Base-by-base conservation (phyloP, 2,113 vertebrate species). In the Gambusia holbrooki region DNA sequence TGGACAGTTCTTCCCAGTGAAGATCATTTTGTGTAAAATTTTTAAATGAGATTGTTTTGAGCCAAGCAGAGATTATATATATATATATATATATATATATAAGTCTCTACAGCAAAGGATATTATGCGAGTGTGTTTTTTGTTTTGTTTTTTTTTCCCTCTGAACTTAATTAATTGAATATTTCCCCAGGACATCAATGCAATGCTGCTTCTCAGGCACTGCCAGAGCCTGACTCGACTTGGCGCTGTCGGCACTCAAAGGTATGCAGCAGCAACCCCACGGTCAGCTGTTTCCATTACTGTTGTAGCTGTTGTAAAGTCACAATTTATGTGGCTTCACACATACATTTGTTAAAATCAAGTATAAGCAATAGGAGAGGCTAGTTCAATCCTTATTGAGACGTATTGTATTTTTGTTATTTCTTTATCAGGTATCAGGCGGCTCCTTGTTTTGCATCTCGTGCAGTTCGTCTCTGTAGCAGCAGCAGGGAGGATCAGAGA, bases 131-230 rank as follows among this genome's bases (percentile, higher is more conserved):
- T 19, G 19, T 51, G 12, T 42, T 4, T 42, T 4, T 42, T 14
- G 4, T 40, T 40, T 40, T 40, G 15, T 42, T 15, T 15, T 42
- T 15, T 15, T 8, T 33, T 54, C 27, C 8, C 27, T 12, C 6
- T 25, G 3, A 22, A 0, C 30, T 35, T 29, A 0, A 7, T 58
- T 10, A 22, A 58, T 19, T n/a, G 22, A n/a, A 58, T 75, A 3
- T 74, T 69, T 75, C 64, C 19, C 3, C 67, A 93, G 93, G 79
- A 81, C 62, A 28, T 73, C 62, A 80, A 51, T 83, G 88, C 89
- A 69, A 95, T 95, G 94, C 88, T 94, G 87, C 80, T 90, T 64
- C 77, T 95, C 74, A 88, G 90, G 84, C 71, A 79, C 62, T 94
- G 90, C 76, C 79, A 60, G 68, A 42, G 81, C 45, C 89, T 95